A percentile compares a stretch with the other conserved stretches of the same genome.
Evolutionary conservation across 2,797 vertebrate species (phyloP).

Genomic region (Taeniopygia guttata): DNA sequence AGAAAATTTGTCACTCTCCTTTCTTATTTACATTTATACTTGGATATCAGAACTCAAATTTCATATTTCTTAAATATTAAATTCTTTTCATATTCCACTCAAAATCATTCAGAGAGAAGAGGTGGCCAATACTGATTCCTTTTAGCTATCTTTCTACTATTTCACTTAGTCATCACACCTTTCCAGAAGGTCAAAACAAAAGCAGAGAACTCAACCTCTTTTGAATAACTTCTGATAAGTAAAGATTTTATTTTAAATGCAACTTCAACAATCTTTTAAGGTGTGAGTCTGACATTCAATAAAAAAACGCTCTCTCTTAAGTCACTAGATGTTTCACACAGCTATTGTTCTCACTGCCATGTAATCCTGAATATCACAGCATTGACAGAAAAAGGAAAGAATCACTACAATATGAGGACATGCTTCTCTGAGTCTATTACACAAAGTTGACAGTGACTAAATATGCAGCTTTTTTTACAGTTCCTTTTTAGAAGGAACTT

Average conservation of each 20-base stretch:
- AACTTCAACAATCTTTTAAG: background rate
- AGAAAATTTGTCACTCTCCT: background rate
- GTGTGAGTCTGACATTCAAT: background rate
- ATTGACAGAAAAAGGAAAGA: background rate
- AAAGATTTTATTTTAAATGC: background rate
- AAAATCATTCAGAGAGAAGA: background rate
- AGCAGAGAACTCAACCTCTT: background rate
- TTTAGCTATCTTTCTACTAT: background rate
- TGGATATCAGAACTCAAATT: background rate
- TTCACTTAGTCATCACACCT: background rate
- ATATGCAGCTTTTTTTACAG: background rate
- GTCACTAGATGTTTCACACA: background rate
- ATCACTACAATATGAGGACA: background rate
- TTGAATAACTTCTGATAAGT: accelerated
- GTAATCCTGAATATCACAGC: background rate
- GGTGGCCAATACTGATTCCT: background rate
- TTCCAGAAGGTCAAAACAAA: background rate
- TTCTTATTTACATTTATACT: background rate
- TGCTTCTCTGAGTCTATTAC: background rate
- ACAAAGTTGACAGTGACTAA: background rate
- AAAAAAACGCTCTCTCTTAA: background rate
- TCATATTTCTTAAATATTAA: background rate
- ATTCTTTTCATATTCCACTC: background rate
- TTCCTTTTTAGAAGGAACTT: background rate
- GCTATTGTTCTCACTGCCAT: background rate